A percentile compares a stretch with the other conserved stretches of the same genome.
Conservation (phyloP, 1,140 invertebrate genomes). For the Drosophila watanabei region DNA sequence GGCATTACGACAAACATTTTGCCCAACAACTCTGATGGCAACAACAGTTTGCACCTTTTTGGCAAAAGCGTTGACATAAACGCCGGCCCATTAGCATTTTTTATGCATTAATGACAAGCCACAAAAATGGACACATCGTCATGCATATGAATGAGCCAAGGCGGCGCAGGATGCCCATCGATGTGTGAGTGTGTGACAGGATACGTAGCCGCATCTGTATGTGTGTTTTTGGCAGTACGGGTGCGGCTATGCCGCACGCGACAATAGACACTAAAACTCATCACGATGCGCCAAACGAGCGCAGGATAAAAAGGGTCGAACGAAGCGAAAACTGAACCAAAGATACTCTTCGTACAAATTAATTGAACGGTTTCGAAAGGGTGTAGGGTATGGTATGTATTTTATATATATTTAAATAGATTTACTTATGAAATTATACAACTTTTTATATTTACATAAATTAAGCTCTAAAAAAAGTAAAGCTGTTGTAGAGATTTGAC, state of each 20-base stretch:
- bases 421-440: no score
- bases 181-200: conserved; percentile 34
- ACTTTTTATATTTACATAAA: not conserved
- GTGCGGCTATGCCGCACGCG: conserved; percentile 31
- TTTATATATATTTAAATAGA: not conserved
- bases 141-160: conserved; percentile 77
- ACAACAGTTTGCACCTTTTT: conserved; percentile 81
- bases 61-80: conserved; percentile 75
- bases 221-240: conserved; percentile 18
- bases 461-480: not conserved
- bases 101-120: conserved; percentile 83
- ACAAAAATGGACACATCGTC: conserved; percentile 83
- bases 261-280: conserved; percentile 79
- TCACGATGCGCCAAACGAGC: conserved; percentile 57
- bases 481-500: not conserved
- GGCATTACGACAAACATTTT: conserved; percentile 76
- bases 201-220: conserved; percentile 12
- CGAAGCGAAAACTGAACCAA: conserved; percentile 12
- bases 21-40: conserved; percentile 50
- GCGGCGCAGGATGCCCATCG: conserved; percentile 34
- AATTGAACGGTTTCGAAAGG: conserved; percentile 20
- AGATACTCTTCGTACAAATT: conserved; percentile 23
- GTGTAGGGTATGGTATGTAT: not conserved
- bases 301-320: conserved; percentile 31
- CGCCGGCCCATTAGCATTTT: conserved; percentile 80